Evolutionary conservation across 1,140 invertebrate genomes (phyloP).

Genomic region (Eciton burchellii): DNA sequence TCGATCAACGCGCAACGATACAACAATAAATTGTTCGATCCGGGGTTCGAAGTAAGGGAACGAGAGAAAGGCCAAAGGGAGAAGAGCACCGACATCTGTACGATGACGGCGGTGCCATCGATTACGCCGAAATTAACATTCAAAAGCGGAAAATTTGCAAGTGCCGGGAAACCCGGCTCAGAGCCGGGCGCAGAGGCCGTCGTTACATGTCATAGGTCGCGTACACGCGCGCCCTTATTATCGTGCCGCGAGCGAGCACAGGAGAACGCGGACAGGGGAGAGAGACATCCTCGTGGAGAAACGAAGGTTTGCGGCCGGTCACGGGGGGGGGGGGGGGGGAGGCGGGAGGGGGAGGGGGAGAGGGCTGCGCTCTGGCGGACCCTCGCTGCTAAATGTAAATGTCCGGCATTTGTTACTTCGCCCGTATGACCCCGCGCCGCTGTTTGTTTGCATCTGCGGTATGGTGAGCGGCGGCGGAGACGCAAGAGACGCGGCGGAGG

Average conservation of each 20-base stretch:
- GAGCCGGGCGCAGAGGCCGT: constrained; percentile 60
- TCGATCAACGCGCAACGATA: no score
- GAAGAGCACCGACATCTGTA: constrained; percentile 45
- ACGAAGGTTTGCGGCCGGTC: constrained; percentile 14
- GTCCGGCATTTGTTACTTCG: constrained; percentile 84
- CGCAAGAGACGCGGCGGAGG: constrained; percentile 49
- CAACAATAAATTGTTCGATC: no score
- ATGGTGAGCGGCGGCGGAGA: constrained; percentile 54
- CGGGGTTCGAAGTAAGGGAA: no score
- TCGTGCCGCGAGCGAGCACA: constrained; percentile 24
- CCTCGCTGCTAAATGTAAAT: constrained; percentile 84
- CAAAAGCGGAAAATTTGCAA: constrained; percentile 81
- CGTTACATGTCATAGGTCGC: constrained; percentile 64
- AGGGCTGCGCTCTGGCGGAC: constrained; percentile 55
- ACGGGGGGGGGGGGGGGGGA: not conserved
- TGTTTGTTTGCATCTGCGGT: constrained; percentile 81
- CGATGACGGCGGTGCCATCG: constrained; percentile 66
- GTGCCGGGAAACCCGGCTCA: constrained; percentile 70
- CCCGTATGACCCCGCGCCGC: constrained; percentile 81
- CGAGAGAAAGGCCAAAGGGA: not conserved
- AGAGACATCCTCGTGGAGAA: constrained; percentile 46
- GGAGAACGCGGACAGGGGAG: constrained; percentile 35
- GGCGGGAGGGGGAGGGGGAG: no score
- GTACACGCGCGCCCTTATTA: constrained; percentile 72
- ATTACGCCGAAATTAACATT: constrained; percentile 80